These are phyloP conservation scores for Salvator merianae DNA, from an alignment of 2,113 vertebrate species.

Conservation along the genomic window DNA sequence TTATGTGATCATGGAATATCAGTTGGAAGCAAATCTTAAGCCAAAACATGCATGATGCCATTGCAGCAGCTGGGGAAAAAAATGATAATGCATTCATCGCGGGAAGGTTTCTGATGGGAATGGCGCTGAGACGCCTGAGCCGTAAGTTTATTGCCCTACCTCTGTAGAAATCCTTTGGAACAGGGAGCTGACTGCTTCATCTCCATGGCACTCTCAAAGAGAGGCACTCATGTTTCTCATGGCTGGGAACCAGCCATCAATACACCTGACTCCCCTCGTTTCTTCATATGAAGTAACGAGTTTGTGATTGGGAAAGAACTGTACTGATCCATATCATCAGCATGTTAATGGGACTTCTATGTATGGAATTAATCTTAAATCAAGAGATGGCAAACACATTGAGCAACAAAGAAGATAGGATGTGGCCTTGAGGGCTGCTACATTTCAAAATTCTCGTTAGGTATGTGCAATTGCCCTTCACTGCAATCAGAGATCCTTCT, in stretches of 20 bases:
- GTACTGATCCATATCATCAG: constrained; percentile 54
- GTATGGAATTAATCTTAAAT: constrained; percentile 48
- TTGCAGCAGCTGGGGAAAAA: not conserved
- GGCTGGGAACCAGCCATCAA: constrained; percentile 44
- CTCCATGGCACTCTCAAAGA: constrained; percentile 49
- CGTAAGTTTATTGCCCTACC: constrained; percentile 37
- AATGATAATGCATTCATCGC: not conserved
- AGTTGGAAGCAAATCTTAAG: not conserved
- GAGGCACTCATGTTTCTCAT: constrained; percentile 51
- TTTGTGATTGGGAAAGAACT: constrained; percentile 59
- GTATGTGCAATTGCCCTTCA: constrained; percentile 49
- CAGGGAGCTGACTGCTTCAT: constrained; percentile 35
- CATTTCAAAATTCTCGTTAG: constrained; percentile 64
- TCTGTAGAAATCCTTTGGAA: constrained; percentile 41
- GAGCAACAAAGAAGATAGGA: constrained; percentile 56
- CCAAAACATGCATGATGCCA: constrained; percentile 32
- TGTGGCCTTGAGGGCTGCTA: constrained; percentile 57
- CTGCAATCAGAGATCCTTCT: constrained; percentile 46
- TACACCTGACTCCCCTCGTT: constrained; percentile 40
- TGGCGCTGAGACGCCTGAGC: constrained; percentile 9
- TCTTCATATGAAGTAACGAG: constrained; percentile 60
- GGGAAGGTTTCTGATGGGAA: constrained; percentile 22
- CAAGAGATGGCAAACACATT: constrained; percentile 49
- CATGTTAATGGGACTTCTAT: constrained; percentile 61
- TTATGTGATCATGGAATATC: not conserved